Evolutionary conservation across 1,140 invertebrate species (phyloP).

Genomic region (Drosophila nigrodunni): DNA sequence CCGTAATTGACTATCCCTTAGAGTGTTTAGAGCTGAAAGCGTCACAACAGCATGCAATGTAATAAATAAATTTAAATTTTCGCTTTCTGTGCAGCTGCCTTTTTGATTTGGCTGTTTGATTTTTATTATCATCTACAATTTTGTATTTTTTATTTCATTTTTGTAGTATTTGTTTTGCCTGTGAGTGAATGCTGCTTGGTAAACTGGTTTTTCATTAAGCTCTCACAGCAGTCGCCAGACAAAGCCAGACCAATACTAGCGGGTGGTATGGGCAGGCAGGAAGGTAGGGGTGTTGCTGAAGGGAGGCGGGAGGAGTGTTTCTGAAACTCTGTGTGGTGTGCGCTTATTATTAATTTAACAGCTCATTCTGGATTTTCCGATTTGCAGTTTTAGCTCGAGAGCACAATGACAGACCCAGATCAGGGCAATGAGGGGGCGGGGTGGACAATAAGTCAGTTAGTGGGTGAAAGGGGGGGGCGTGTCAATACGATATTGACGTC

Average conservation of each 20-base stretch:
- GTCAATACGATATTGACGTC: slow-evolving; percentile 49
- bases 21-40: slow-evolving; percentile 28
- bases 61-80: slow-evolving; percentile 38
- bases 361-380: slow-evolving; percentile 80
- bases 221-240: slow-evolving; percentile 45
- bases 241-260: slow-evolving; percentile 12
- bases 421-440: not conserved
- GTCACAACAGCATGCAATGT: slow-evolving; percentile 57
- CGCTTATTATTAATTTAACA: slow-evolving; percentile 80
- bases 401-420: slow-evolving; percentile 25
- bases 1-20: not conserved
- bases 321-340: slow-evolving; percentile 28
- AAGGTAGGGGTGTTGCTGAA: no score
- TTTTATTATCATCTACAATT: slow-evolving; percentile 54
- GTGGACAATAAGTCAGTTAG: not conserved
- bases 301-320: not conserved
- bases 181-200: slow-evolving; percentile 44
- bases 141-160: slow-evolving; percentile 34
- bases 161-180: slow-evolving; percentile 31
- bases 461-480: slow-evolving; percentile 18
- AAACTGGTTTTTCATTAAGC: slow-evolving; percentile 79
- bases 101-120: slow-evolving; percentile 30
- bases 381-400: slow-evolving; percentile 46
- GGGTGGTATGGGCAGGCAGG: slow-evolving; percentile 28
- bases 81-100: slow-evolving; percentile 43